Evolutionary conservation across 2,888 invertebrate species (phyloP).

Genomic region (Erpobdella octoculata): DNA sequence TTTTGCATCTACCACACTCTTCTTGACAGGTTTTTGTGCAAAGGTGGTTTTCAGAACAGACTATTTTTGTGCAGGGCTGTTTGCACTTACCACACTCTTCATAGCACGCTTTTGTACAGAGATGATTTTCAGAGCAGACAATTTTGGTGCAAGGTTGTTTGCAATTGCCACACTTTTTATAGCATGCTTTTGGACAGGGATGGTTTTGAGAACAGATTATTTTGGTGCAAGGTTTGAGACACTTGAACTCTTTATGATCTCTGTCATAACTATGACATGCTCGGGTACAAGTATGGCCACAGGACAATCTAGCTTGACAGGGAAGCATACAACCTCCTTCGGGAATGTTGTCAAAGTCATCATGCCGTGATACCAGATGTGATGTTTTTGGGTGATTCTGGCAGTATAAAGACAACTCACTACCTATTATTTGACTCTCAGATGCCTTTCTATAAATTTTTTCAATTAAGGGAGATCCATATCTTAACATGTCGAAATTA

Average conservation of each 20-base stretch:
- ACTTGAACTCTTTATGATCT: slow-evolving; percentile 54
- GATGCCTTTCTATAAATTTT: slow-evolving; percentile 25
- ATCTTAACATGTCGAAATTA: slow-evolving; percentile 40
- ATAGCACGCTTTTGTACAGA: no score
- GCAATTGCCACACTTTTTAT: slow-evolving; percentile 41
- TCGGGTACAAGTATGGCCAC: slow-evolving; percentile 61
- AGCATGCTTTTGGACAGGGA: slow-evolving; percentile 39
- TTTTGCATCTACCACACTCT: no score
- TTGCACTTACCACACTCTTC: no score
- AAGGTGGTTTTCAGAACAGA: no score
- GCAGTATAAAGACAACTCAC: slow-evolving; percentile 38
- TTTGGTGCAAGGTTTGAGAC: slow-evolving; percentile 39
- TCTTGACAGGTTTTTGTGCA: no score
- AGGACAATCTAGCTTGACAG: slow-evolving; percentile 57
- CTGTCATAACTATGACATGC: slow-evolving; percentile 61
- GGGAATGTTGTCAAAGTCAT: slow-evolving; percentile 40
- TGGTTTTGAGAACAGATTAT: slow-evolving; percentile 39
- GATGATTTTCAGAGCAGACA: no score
- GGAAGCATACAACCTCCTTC: slow-evolving; percentile 58
- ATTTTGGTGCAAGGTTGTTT: no score
- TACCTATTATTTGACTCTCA: slow-evolving; percentile 8
- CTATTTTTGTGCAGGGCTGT: no score
- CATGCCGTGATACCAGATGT: background rate
- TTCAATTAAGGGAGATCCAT: slow-evolving; percentile 29
- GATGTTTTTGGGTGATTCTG: slow-evolving; percentile 40